phyloP scores from a whole-genome alignment of 2,113 vertebrate genomes.

The Callionymus lyra region DNA sequence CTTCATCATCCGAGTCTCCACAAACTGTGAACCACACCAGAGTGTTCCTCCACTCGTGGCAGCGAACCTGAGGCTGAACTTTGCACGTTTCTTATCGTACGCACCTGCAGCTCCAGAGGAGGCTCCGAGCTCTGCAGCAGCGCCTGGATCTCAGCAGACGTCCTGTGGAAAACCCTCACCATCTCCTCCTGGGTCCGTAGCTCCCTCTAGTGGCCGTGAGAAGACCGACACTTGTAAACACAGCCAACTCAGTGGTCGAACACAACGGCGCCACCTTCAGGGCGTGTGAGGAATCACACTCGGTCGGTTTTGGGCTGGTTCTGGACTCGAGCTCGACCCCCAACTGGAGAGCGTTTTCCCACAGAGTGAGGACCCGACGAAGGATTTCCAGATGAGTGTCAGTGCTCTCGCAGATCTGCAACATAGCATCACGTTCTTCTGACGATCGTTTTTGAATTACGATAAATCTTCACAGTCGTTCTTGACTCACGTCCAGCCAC shows the following conservation, averaged over 20 bases:
- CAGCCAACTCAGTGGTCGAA: too few species aligned
- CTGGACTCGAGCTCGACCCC: constrained; percentile 69
- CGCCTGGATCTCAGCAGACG: constrained; percentile 72
- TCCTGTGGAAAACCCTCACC: constrained; percentile 67
- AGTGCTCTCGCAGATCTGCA: constrained; percentile 79
- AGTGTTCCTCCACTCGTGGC: too few species aligned
- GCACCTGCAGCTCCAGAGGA: constrained; percentile 85
- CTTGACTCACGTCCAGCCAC: constrained; percentile 83
- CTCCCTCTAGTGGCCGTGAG: constrained; percentile 63
- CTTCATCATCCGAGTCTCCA: constrained; percentile 57
- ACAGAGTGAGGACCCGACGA: constrained; percentile 70
- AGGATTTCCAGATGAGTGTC: constrained; percentile 77
- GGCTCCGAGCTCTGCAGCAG: constrained; percentile 75
- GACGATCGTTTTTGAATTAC: too few species aligned
- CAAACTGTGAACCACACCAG: constrained; percentile 29
- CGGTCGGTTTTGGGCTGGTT: constrained; percentile 32
- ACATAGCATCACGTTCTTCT: too few species aligned
- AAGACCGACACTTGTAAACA: not conserved
- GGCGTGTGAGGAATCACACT: too few species aligned
- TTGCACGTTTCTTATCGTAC: too few species aligned
- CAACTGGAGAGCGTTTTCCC: constrained; percentile 77
- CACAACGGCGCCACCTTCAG: too few species aligned
- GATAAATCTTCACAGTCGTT: too few species aligned
- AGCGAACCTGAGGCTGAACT: too few species aligned
- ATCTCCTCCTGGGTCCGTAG: constrained; percentile 69